phyloP scores from a whole-genome alignment of 2,888 invertebrate species.

The Agrotis puta region DNA sequence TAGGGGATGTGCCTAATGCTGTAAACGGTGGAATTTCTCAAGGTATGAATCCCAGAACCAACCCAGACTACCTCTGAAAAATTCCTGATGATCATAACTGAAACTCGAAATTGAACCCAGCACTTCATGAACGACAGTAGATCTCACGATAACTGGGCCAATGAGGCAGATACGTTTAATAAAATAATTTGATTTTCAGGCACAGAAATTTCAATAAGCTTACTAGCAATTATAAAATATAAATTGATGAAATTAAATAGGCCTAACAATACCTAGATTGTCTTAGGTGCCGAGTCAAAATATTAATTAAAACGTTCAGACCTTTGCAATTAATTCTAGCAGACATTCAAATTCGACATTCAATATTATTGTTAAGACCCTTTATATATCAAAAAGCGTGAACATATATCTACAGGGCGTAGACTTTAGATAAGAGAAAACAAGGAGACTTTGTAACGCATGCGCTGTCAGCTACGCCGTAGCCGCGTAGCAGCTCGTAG shows the following conservation, averaged over 20 bases:
- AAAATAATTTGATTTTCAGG: background rate
- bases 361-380: conserved; percentile 40
- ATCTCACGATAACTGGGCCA: background rate
- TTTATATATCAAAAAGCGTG: conserved; percentile 23
- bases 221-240: conserved; percentile 1
- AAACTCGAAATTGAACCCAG: background rate
- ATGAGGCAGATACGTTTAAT: background rate
- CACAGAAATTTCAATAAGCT: background rate
- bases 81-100: background rate
- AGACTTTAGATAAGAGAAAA: conserved; percentile 47
- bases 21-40: no score
- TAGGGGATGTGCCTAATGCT: background rate
- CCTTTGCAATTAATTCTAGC: conserved; percentile 36
- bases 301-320: conserved; percentile 20
- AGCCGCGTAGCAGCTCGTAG: conserved; percentile 57
- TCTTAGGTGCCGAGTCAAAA: conserved; percentile 4
- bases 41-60: no score
- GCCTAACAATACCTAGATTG: conserved; percentile 5
- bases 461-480: conserved; percentile 52
- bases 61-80: background rate
- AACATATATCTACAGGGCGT: conserved; percentile 47
- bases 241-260: conserved; percentile 21
- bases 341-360: conserved; percentile 44
- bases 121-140: background rate
- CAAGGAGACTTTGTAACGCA: conserved; percentile 42